These are phyloP conservation scores for Hipposideros larvatus DNA, from an alignment of 2,797 vertebrate species.

Conservation along the genomic window DNA sequence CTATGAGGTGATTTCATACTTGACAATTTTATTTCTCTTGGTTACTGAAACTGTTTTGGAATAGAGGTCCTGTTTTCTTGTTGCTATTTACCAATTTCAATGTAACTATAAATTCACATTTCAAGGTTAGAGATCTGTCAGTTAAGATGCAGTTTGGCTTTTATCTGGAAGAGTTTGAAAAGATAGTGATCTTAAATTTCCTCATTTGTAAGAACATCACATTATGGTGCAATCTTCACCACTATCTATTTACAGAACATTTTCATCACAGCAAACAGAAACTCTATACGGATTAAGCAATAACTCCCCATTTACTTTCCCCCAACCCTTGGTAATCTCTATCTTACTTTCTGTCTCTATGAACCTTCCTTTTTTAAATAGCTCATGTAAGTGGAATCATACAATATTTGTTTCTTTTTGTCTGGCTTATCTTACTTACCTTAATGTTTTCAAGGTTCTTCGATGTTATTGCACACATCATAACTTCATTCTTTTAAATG, in stretches of 20 bases:
- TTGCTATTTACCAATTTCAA: not conserved
- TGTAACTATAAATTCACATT: not conserved
- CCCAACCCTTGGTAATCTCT: not conserved
- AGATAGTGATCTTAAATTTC: not conserved
- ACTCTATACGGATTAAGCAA: not conserved
- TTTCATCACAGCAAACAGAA: not conserved
- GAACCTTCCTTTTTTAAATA: not conserved
- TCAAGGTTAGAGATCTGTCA: not conserved
- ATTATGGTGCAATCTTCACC: too few species aligned
- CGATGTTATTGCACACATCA: accelerated
- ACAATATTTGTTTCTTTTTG: not conserved
- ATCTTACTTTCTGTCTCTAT: not conserved
- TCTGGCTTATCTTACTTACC: too few species aligned
- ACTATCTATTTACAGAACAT: not conserved
- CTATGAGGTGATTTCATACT: accelerated
- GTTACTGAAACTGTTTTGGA: not conserved
- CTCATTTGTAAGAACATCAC: not conserved
- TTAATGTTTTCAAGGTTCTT: not conserved
- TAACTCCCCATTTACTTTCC: not conserved
- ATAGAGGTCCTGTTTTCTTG: not conserved
- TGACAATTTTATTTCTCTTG: not conserved
- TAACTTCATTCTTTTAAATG: not conserved
- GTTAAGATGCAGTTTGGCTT: not conserved
- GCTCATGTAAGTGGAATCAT: not conserved
- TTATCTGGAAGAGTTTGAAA: not conserved